Base-by-base conservation (phyloP, 2,797 vertebrate species). In the Eospalax fontanierii region DNA sequence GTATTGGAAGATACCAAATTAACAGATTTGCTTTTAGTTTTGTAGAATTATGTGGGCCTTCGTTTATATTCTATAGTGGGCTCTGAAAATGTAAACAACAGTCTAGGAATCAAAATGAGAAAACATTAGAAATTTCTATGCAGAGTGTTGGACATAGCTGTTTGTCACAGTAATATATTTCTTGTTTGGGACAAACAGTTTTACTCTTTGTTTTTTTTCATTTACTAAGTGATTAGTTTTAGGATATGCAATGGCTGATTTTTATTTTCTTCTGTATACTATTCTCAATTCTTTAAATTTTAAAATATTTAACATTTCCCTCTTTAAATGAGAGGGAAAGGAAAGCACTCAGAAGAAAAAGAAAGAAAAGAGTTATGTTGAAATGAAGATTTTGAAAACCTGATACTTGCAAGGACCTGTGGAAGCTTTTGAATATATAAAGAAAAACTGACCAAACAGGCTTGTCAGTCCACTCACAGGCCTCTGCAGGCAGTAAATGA, bases 361-460 rank as follows among this genome's bases (percentile, higher is more conserved):
- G 57, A 38, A 35, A 66, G 38, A 24, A 94, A 82, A 85, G 28
- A 78, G 35, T 26, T 74, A 24, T 82, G 57, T 93, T 89, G 46
- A 73, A 93, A 92, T 50, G 66, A 79, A 73, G 35, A 63, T 80
- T 89, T 92, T 87, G 86, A 96, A 79, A 91, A 75, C 35, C 73
- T 63, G 71, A 54, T 84, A 30, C 73, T 87, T 95, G 85, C 81
- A 63, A 46, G 66, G 89, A 76, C 81, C 78, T 83, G 71, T 91
- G 85, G 59, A 66, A 66, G 59, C 35, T 59, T 91, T 95, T 66
- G 81, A 84, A 83, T 80, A 95, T 89, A 83, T 94, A 89, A 93
- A 93, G 84, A 91, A 95, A 87, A 86, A 80, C 50, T 91, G 80
- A 90, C 84, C 88, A 11, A 87, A 84, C 82, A 85, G 73, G 59